Evolutionary conservation across 2,888 invertebrate genomes (phyloP), one percentile per base, ranked within the genome.

Genomic region (Sycophila texana): DNA sequence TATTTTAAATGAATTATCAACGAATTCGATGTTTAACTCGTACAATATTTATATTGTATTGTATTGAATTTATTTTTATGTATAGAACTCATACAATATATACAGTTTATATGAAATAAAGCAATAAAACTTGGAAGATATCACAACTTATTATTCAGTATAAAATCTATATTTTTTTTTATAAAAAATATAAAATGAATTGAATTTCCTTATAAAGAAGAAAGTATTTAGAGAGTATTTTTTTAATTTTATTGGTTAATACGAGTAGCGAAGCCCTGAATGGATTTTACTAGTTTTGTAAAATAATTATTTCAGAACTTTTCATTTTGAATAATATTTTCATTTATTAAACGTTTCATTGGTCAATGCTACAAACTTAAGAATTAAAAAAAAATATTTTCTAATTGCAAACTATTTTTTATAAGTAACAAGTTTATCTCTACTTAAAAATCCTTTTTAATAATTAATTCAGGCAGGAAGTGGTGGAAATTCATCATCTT

Each of bases 401-500:
- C 53, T 53, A 53, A 5, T 14, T 53, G 16, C 22, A 10, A 67
- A 49, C 20, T 57, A 30, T 30, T 30, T 67, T 4, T 20, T 51
- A 51, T n/a, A 51, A 30, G 7, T 39, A 39, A 39, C 4, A 4
- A 3, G 1, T 39, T 39, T 39, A 5, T 39, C 39, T 39, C 39
- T 7, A 67, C n/a, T 26, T 22, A 67, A 68, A 39, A 67, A 74
- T 39, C 7, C 39, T 39, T 39, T 3, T 39, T 61, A 60, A 53
- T 53, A 47, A 39, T 55, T 67, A 74, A 30, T 18, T 71, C 26
- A 77, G 74, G 30, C 79, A n/a, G 81, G 82, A 26, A 88, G 80
- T 14, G 87, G 86, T 18, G 87, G 87, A 76, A 85, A 87, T 22
- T 87, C 86, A 18, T 86, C 84, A 73, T 86, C 85, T 18, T 86